Conservation (phyloP, 1,140 invertebrate genomes). For the Cephus cinctus region DNA sequence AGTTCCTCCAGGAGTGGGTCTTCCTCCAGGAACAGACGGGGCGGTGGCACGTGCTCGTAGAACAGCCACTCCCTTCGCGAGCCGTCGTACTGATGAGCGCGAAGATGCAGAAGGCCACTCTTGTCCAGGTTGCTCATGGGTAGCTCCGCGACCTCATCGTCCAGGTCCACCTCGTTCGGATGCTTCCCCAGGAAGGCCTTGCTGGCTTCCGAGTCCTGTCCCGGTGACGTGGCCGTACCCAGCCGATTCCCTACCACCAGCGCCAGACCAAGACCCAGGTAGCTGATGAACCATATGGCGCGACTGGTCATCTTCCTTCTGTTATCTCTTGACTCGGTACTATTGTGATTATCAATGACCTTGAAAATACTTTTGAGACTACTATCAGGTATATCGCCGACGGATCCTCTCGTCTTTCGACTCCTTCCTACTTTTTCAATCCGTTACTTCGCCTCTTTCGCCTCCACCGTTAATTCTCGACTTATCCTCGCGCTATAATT, state of each 20-base stretch:
- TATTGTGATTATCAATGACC: too few relatives aligned
- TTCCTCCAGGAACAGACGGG: constrained; percentile 25
- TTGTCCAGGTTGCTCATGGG: neutral
- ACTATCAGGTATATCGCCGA: too few relatives aligned
- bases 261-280: constrained; percentile 11
- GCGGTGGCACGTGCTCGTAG: constrained; percentile 20
- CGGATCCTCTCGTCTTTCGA: too few relatives aligned
- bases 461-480: too few relatives aligned
- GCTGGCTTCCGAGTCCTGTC: neutral
- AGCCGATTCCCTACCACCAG: constrained; percentile 8
- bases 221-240: neutral
- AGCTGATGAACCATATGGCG: constrained; percentile 14
- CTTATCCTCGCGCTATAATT: too few relatives aligned
- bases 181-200: neutral
- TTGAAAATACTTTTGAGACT: too few relatives aligned
- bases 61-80: constrained; percentile 25
- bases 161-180: neutral
- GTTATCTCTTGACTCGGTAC: too few relatives aligned
- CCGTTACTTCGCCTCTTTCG: too few relatives aligned
- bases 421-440: too few relatives aligned
- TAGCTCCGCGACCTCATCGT: neutral
- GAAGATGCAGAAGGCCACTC: neutral
- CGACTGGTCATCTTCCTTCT: constrained; percentile 18
- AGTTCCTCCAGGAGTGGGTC: constrained; percentile 1
- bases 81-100: constrained; percentile 2